Conservation (phyloP, 2,797 vertebrate genomes). For the Taenioides sp. region DNA sequence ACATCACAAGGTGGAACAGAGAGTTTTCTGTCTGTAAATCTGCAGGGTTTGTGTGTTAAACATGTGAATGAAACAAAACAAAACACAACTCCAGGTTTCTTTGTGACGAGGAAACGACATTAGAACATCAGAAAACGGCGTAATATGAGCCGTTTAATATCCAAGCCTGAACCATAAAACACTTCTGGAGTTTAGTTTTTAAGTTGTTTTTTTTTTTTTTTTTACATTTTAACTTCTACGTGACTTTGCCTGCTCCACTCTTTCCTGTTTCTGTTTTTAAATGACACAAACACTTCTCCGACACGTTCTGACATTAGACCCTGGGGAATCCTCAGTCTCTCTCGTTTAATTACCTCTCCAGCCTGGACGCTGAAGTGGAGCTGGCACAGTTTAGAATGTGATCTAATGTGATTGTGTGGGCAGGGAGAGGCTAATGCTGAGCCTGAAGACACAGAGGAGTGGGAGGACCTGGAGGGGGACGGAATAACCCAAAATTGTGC, state of each 20-base stretch:
- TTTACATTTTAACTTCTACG: not conserved
- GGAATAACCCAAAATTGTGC: no score
- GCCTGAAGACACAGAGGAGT: constrained; percentile 14
- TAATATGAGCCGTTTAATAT: no score
- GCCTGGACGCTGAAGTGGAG: constrained; percentile 10
- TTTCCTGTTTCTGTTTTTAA: not conserved
- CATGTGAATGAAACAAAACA: no score
- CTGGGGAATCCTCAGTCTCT: not conserved
- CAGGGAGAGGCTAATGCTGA: constrained; percentile 12
- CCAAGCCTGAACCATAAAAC: not conserved
- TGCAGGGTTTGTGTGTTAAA: no score
- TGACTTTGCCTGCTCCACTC: not conserved
- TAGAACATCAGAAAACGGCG: no score
- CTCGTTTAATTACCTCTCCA: constrained; percentile 27
- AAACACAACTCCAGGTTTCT: no score
- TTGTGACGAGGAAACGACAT: no score
- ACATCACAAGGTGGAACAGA: no score
- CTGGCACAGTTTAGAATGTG: constrained; percentile 7
- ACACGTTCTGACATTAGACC: not conserved
- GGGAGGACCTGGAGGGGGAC: constrained; percentile 15
- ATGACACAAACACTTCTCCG: not conserved
- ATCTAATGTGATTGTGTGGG: constrained; percentile 31
- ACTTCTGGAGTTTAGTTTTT: not conserved
- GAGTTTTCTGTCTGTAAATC: no score
- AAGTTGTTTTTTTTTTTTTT: no score